These are phyloP conservation scores for Entomobrya multifasciata DNA, from an alignment of 2,888 invertebrate genomes.

Conservation along the genomic window DNA sequence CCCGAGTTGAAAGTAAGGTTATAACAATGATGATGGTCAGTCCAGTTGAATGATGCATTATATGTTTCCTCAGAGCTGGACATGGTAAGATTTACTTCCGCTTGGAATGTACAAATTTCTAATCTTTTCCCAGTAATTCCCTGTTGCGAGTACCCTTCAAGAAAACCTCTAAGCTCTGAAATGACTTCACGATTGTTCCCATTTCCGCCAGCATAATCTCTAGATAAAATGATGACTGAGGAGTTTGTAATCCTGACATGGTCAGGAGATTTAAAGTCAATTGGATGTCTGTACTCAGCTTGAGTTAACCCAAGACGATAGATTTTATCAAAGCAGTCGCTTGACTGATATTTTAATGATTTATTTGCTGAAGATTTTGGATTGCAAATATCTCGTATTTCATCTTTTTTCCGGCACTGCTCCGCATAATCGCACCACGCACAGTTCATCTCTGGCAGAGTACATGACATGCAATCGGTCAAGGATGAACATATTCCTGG, in stretches of 20 bases:
- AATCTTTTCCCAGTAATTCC: slow-evolving; percentile 66
- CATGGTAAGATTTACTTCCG: slow-evolving; percentile 75
- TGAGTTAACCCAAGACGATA: slow-evolving; percentile 94
- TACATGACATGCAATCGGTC: slow-evolving; percentile 94
- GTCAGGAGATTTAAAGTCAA: slow-evolving; percentile 94
- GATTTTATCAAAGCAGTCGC: slow-evolving; percentile 84
- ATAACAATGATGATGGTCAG: slow-evolving; percentile 75
- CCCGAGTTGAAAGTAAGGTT: slow-evolving; percentile 84
- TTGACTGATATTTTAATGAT: slow-evolving; percentile 48
- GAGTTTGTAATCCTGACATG: slow-evolving; percentile 83
- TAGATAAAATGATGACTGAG: slow-evolving; percentile 70
- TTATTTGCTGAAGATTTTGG: slow-evolving; percentile 63
- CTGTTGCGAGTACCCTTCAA: slow-evolving; percentile 64
- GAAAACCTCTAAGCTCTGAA: slow-evolving; percentile 73
- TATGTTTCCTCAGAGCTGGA: slow-evolving; percentile 71
- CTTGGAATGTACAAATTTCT: slow-evolving; percentile 77
- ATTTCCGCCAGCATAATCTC: slow-evolving; percentile 60
- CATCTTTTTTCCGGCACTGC: slow-evolving; percentile 88
- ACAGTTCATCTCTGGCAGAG: slow-evolving; percentile 83
- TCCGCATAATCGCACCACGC: slow-evolving; percentile 94
- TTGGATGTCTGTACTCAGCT: slow-evolving; percentile 92
- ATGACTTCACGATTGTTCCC: slow-evolving; percentile 68
- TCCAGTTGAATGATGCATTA: slow-evolving; percentile 67
- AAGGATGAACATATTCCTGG: slow-evolving; percentile 94
- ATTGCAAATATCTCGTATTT: slow-evolving; percentile 80